Percentiles rank a stretch among this genome's conserved stretches.
Evolutionary conservation across 1,140 invertebrate species (phyloP).

Genomic region (Macrosteles quadrilineatus): DNA sequence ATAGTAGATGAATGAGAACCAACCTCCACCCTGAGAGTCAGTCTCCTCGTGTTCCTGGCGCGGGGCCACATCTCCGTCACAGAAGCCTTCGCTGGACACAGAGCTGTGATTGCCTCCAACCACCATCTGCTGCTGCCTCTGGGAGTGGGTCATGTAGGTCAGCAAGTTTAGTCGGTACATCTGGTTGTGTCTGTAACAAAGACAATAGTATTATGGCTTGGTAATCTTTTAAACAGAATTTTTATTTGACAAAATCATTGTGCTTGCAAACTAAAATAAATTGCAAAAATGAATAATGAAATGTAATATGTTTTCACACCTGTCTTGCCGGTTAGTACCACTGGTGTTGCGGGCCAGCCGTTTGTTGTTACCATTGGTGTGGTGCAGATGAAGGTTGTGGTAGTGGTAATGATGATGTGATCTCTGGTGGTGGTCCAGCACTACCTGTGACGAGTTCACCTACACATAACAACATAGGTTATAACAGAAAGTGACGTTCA

Average conservation of each 20-base stretch:
- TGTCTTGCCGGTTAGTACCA: neutral
- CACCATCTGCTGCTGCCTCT: slow-evolving; percentile 47
- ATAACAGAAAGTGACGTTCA: no score
- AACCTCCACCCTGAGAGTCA: slow-evolving; percentile 63
- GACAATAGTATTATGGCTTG: no score
- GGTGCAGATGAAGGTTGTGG: slow-evolving; percentile 41
- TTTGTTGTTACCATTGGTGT: slow-evolving; percentile 33
- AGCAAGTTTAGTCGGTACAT: slow-evolving; percentile 20
- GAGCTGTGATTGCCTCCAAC: slow-evolving; percentile 82
- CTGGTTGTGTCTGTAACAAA: slow-evolving; percentile 2
- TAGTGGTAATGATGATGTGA: slow-evolving; percentile 30
- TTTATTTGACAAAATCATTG: no score
- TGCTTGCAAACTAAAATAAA: no score
- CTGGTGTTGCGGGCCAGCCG: slow-evolving; percentile 39
- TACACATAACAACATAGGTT: slow-evolving; percentile 39
- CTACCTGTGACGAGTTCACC: slow-evolving; percentile 79
- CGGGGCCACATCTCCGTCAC: slow-evolving; percentile 60
- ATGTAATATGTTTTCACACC: no score
- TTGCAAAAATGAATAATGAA: no score
- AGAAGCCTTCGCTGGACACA: slow-evolving; percentile 93
- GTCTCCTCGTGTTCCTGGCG: slow-evolving; percentile 55
- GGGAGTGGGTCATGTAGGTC: slow-evolving; percentile 32
- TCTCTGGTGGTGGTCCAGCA: slow-evolving; percentile 48
- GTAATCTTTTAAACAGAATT: no score
- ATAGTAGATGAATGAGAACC: no score